phyloP scores from a whole-genome alignment of 2,797 vertebrate species.

The Lagodon rhomboides region DNA sequence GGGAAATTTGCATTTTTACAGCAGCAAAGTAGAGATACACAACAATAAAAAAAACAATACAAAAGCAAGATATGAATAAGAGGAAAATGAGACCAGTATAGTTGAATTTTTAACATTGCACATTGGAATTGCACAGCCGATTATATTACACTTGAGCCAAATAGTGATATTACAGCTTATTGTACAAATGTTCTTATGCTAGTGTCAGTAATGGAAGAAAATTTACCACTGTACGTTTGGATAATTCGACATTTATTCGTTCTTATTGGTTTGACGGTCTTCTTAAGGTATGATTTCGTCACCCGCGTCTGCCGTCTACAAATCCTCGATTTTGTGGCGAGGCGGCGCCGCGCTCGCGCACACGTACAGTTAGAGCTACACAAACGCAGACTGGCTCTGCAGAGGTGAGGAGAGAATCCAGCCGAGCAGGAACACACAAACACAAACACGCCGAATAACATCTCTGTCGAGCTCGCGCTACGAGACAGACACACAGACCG shows the following conservation, averaged over 20 bases:
- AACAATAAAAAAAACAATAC: too few relatives aligned
- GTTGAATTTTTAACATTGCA: too few relatives aligned
- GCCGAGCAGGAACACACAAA: slow-evolving; percentile 10
- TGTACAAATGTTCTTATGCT: neutral
- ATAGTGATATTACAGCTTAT: neutral
- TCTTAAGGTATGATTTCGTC: neutral
- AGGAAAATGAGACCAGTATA: too few relatives aligned
- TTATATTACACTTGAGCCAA: too few relatives aligned
- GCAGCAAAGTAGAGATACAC: too few relatives aligned
- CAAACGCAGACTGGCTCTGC: neutral
- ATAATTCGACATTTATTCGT: neutral
- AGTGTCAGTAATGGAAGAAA: neutral
- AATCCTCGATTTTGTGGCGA: slow-evolving; percentile 1
- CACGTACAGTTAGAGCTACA: neutral
- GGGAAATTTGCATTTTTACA: too few relatives aligned
- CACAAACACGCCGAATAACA: slow-evolving; percentile 13
- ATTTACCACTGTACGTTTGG: neutral
- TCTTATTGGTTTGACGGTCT: neutral
- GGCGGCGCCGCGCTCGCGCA: neutral
- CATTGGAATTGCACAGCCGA: too few relatives aligned
- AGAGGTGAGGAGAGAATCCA: slow-evolving; percentile 10
- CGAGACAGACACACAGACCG: slow-evolving; percentile 48
- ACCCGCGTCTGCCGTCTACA: slow-evolving; percentile 1
- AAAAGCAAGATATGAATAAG: too few relatives aligned
- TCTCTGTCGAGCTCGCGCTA: slow-evolving; percentile 15